Evolutionary conservation across 2,113 vertebrate genomes (phyloP), one percentile per base, ranked within the genome.

Genomic region (Perca schrenkii): DNA sequence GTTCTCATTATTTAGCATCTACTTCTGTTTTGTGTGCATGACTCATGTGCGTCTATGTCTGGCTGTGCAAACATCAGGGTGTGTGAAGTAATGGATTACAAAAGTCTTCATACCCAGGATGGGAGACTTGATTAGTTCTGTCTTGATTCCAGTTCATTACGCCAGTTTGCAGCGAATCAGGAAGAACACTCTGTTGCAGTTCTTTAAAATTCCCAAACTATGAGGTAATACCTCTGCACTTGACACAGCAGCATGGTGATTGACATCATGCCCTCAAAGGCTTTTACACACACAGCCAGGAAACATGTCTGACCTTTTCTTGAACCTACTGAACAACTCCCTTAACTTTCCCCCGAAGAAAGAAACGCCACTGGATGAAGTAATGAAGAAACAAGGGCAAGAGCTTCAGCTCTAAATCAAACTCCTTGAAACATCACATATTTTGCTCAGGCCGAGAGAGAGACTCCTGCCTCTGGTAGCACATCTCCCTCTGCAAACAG

Each of bases 391-490:
- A 82, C 46, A 25, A 49, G 60, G 36, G 43, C 56, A n/a, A 22
- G 17, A 50, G 57, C 58, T 19, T 50, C 54, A 4, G 22, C 52
- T 46, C n/a, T 73, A 90, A 92, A 88, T 85, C 86, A 86, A 70
- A 62, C 71, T 47, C 56, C 53, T 70, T 46, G 50, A 79, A 82
- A 79, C 66, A 61, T 85, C 40, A 0, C 77, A 77, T 80, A 68
- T 74, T 92, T 89, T 50, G 22, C 4, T 69, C 40, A n/a, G 67
- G 65, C 57, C 54, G 28, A 5, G 60, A 75, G 43, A 56, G 73
- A 57, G n/a, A 71, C 66, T 73, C 68, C 62, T 46, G 60, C 54
- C 31, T 66, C 61, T 75, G 71, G 53, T 54, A 52, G 74, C 70
- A 65, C 78, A 71, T 86, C 63, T 89, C 56, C 62, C 71, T 49